phyloP scores from a whole-genome alignment of 2,113 vertebrate species.

The Pica pica region DNA sequence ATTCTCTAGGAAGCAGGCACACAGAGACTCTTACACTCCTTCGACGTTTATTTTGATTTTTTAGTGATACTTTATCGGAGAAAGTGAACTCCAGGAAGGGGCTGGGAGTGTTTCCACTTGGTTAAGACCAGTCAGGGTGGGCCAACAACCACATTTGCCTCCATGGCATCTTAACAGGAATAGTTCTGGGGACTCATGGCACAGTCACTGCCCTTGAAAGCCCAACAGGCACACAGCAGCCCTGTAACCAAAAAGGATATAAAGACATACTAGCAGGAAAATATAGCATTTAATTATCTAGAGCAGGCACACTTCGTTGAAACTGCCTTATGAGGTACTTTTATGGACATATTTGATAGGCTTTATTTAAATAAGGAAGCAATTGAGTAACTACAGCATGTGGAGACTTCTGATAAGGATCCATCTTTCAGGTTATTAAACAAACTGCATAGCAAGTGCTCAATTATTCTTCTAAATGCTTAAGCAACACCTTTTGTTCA shows the following conservation, averaged over 20 bases:
- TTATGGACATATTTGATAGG: background rate
- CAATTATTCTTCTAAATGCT: conserved; percentile 28
- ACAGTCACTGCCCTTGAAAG: background rate
- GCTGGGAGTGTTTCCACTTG: background rate
- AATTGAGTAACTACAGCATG: conserved; percentile 15
- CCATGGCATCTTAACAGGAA: background rate
- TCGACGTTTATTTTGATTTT: background rate
- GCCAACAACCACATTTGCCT: background rate
- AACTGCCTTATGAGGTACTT: background rate
- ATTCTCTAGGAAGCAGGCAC: background rate
- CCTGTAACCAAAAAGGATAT: background rate
- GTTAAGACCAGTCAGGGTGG: accelerated
- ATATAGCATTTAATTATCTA: background rate
- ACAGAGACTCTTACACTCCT: background rate
- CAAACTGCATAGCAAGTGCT: conserved; percentile 39
- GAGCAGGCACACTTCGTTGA: background rate
- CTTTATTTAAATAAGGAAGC: conserved; percentile 36
- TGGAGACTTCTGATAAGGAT: conserved; percentile 43
- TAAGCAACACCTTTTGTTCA: conserved; percentile 52
- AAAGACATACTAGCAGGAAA: background rate
- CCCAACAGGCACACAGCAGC: background rate
- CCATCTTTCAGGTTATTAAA: conserved; percentile 34
- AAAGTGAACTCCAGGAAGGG: background rate
- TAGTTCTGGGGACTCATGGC: background rate
- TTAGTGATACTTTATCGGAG: background rate